phyloP scores from a whole-genome alignment of 2,797 vertebrate species.

The Sebastes cheni region DNA sequence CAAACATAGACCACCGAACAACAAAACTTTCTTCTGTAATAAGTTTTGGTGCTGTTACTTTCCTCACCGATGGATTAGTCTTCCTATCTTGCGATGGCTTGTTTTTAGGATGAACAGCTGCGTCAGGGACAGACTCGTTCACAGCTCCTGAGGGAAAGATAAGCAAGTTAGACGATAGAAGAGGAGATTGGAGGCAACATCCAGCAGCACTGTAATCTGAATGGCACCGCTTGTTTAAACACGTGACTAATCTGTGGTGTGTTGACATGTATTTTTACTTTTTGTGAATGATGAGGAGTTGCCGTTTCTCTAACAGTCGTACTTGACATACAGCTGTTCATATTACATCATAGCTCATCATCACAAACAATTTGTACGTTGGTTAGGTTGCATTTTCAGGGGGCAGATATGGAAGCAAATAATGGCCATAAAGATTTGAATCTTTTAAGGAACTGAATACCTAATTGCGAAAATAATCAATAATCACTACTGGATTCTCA shows the following conservation, averaged over 20 bases:
- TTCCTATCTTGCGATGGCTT: constrained; percentile 7
- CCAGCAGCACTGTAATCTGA: neutral
- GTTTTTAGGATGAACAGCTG: constrained; percentile 9
- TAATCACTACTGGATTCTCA: neutral
- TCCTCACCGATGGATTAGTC: constrained; percentile 51
- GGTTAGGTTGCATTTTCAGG: neutral
- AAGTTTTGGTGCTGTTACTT: neutral
- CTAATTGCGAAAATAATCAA: neutral
- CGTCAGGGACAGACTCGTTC: constrained; percentile 31
- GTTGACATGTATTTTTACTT: neutral
- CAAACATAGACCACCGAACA: neutral
- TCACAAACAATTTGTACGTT: neutral
- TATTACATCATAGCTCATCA: neutral
- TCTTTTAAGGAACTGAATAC: neutral
- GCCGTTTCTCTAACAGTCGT: neutral
- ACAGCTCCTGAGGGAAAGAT: constrained; percentile 39
- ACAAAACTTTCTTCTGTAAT: neutral
- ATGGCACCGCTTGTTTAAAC: neutral
- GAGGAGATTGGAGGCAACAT: neutral
- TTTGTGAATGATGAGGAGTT: neutral
- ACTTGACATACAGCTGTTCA: neutral
- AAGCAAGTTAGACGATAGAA: neutral
- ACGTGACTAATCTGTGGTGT: neutral
- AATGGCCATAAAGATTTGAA: no score
- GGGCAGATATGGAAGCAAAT: no score